Base-by-base conservation (phyloP, 2,888 invertebrate species). In the Bugulina stolonifera region DNA sequence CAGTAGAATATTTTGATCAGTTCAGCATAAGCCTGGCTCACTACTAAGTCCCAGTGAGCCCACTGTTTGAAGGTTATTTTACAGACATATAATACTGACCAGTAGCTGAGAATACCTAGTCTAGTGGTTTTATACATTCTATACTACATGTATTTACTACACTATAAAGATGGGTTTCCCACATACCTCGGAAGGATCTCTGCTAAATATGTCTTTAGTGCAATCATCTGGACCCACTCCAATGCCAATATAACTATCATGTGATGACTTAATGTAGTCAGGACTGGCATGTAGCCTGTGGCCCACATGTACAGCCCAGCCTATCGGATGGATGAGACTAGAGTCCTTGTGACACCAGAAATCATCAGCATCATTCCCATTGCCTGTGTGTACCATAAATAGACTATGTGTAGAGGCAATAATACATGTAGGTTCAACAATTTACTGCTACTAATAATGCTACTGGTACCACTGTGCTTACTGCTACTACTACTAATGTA, bases 341-440 rank as follows among this genome's bases (percentile, higher is more conserved):
- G 96, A 95, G 81, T 93, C 92, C 84, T 95, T 94, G 77, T 97
- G 96, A 81, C 95, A 96, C 96, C 96, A 98, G 84, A 98, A 97
- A 1, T 94, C 87, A 83, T 83, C 83, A 43, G 77, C 79, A 43
- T 81, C 81, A 64, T n/a, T 32, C n/a, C 32, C 64, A 32, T 14
- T 14, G 10, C 64, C 64, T 14, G 43, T 43, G n/a, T n/a, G n/a
- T n/a, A n/a, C n/a, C n/a, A n/a, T n/a, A n/a, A n/a, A n/a, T n/a
- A n/a, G n/a, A n/a, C n/a, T n/a, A n/a, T n/a, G n/a, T n/a, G n/a
- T n/a, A n/a, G n/a, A n/a, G n/a, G n/a, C n/a, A n/a, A n/a, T n/a
- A 43, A 10, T 10, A 43, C 43, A 43, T 43, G 43, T 18, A 10
- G 43, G 10, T 18, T 43, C 43, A 10, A 18, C 43, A 10, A 18